These are phyloP conservation scores for Prosapia bicincta DNA, from an alignment of 2,888 invertebrate species.

Conservation along the genomic window DNA sequence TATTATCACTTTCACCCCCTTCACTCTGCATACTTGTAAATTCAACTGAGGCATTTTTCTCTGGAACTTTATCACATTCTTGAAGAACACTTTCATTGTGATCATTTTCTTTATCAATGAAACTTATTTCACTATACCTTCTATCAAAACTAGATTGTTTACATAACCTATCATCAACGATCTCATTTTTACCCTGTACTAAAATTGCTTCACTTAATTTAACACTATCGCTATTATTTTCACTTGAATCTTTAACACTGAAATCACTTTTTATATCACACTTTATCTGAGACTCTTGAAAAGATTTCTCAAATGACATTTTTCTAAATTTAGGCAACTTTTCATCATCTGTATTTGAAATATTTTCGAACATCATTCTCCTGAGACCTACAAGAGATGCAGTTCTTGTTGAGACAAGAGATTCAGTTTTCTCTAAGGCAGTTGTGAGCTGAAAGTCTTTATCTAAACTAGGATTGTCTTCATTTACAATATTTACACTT, in stretches of 20 bases:
- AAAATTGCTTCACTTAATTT: not conserved
- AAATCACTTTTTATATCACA: not conserved
- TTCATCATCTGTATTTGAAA: conserved; percentile 36
- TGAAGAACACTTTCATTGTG: not conserved
- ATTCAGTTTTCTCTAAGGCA: conserved; percentile 5
- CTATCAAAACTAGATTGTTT: not conserved
- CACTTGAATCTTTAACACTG: not conserved
- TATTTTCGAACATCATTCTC: conserved; percentile 37
- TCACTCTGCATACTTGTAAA: not conserved
- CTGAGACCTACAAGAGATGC: conserved; percentile 38
- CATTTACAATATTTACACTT: conserved; percentile 5
- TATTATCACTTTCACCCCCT: not conserved
- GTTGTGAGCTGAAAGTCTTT: not conserved
- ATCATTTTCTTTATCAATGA: not conserved
- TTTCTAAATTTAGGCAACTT: conserved; percentile 22
- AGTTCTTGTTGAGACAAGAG: conserved; percentile 15
- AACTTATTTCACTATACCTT: not conserved
- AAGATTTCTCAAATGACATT: not conserved
- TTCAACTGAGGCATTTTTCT: not conserved
- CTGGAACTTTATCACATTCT: not conserved
- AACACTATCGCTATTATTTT: not conserved
- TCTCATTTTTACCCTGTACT: not conserved
- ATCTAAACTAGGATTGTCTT: not conserved
- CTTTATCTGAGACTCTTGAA: not conserved
- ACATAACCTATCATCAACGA: not conserved